phyloP scores from a whole-genome alignment of 2,888 invertebrate species.

The Eupithecia abbreviata region DNA sequence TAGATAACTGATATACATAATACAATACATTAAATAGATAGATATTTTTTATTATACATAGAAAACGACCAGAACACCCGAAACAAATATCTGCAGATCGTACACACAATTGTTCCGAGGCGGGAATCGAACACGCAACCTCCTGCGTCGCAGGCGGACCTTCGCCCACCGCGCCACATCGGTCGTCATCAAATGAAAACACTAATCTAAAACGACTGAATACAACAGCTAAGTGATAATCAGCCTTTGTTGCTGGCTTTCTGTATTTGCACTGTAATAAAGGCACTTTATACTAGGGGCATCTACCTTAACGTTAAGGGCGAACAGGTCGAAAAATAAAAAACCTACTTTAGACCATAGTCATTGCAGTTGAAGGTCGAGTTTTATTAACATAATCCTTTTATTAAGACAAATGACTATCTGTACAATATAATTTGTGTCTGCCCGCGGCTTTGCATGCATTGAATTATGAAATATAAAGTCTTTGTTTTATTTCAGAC shows the following conservation, averaged over 20 bases:
- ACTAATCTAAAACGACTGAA: background rate
- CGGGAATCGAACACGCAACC: too few relatives aligned
- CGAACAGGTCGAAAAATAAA: slow-evolving; percentile 42
- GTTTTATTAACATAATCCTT: slow-evolving; percentile 20
- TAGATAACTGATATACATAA: too few relatives aligned
- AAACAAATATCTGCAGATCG: too few relatives aligned
- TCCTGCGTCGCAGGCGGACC: too few relatives aligned
- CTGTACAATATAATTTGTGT: background rate
- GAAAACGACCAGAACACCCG: too few relatives aligned
- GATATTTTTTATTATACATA: too few relatives aligned
- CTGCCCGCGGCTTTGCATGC: too few relatives aligned
- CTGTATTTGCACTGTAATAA: slow-evolving; percentile 19
- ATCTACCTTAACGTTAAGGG: slow-evolving; percentile 37
- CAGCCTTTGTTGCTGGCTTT: background rate
- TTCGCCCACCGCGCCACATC: too few relatives aligned
- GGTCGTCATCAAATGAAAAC: too few relatives aligned
- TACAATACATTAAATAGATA: too few relatives aligned
- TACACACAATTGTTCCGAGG: too few relatives aligned
- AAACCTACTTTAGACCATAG: slow-evolving; percentile 23
- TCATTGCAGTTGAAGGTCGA: slow-evolving; percentile 20
- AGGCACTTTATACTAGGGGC: slow-evolving; percentile 28
- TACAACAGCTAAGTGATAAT: background rate
- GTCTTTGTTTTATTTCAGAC: too few relatives aligned
- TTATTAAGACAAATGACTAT: background rate
- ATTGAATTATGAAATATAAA: background rate